Evolutionary conservation across 2,888 invertebrate species (phyloP), one percentile per base, ranked within the genome.

Genomic region (Thyatira batis): DNA sequence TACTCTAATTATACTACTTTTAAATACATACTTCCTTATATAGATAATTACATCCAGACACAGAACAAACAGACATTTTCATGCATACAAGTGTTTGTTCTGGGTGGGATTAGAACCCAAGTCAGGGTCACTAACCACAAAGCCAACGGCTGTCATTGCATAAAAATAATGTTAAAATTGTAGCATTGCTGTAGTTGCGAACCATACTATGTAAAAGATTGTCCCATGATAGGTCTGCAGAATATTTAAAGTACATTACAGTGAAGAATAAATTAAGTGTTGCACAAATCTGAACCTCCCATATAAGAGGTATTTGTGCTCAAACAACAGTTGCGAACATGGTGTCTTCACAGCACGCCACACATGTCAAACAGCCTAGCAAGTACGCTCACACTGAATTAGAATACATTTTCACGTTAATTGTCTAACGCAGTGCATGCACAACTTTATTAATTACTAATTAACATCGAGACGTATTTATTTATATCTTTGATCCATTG

Each of bases 401-500:
- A 71, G 57, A 71, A 77, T 78, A 65, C 71, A 66, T 71, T 73
- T 78, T 77, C 75, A 71, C 75, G 72, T 75, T 78, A 79, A 82
- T 77, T 76, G 66, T 57, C 59, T 51, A 58, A 57, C 64, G 61
- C 33, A 50, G 52, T 45, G 76, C 69, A 80, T 73, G 59, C 56
- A 55, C 68, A 70, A 65, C 57, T 53, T 49, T 51, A 50, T 50
- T 70, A 60, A 67, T 71, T 68, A 69, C 57, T 61, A 54, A 67
- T 67, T 64, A 65, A 30, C 65, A 65, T 62, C 51, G 52, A 46
- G 55, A 60, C n/a, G 54, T 60, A 69, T 71, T 67, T 60, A 69
- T 71, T 67, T 61, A 60, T 61, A 60, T 60, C 54, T 55, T 61
- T 61, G 65, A 61, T 55, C 54, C 64, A 71, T 75, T 69, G 65